Base-by-base conservation (phyloP, 2,888 invertebrate genomes). In the Diploptera punctata region DNA sequence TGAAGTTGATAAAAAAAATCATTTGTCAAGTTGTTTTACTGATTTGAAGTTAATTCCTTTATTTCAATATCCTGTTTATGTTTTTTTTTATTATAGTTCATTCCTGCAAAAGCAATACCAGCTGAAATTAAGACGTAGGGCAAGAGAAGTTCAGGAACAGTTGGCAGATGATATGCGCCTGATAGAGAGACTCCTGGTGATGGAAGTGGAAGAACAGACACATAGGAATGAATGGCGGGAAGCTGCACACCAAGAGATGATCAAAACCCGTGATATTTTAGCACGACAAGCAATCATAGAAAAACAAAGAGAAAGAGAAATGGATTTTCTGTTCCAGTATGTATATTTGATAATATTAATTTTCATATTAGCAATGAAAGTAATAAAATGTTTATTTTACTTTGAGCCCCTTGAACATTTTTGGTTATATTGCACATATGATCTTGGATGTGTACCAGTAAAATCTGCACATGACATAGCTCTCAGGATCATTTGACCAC, bases 301-400 rank as follows among this genome's bases (percentile, higher is more conserved):
- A 67, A 72, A 71, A 43, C 67, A 70, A 33, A 70, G 75, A 16
- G 68, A 73, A 44, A 31, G 52, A 10, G 61, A 75, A 7, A 71
- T 67, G 33, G 74, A 75, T 4, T 75, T 76, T 24, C 65, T 76
- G 2, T 76, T 76, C 52, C 74, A 76, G 76, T 76, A 67, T 70
- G 73, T 13, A 29, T 18, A 13, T 13, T 31, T 29, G n/a, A 16
- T n/a, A n/a, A n/a, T 31, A 31, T 1, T 60, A 60, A 31, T 44
- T 21, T 65, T 24, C n/a, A 13, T 60, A 24, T 26, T n/a, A n/a
- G n/a, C n/a, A n/a, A n/a, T n/a, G n/a, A n/a, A n/a, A n/a, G n/a
- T n/a, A n/a, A n/a, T n/a, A n/a, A n/a, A n/a, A n/a, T n/a, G n/a
- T n/a, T n/a, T n/a, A n/a, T n/a, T n/a, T n/a, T n/a, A n/a, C n/a